Percentiles rank a stretch among this genome's conserved stretches.
Conservation (phyloP, 2,888 invertebrate genomes). For the Sicus ferrugineus region DNA sequence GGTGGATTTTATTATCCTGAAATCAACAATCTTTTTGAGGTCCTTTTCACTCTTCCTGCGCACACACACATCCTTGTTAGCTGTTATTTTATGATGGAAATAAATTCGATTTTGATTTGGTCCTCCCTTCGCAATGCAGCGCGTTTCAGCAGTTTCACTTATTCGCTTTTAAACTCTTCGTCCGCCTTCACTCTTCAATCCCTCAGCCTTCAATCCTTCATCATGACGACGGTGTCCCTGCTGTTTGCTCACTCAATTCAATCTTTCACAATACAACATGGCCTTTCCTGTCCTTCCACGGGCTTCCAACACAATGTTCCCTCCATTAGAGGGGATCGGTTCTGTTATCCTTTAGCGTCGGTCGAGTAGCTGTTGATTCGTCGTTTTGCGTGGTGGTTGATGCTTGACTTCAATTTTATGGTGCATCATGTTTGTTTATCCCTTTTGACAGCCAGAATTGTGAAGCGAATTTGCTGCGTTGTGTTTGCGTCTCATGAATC, state of each 20-base stretch:
- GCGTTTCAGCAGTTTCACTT: background rate
- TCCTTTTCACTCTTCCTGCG: background rate
- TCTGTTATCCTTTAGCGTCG: background rate
- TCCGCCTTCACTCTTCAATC: too few species aligned
- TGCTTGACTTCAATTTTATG: constrained; percentile 4
- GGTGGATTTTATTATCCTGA: background rate
- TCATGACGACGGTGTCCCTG: too few species aligned
- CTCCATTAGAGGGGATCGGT: too few species aligned
- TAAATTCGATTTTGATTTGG: constrained; percentile 8
- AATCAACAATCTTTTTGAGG: background rate
- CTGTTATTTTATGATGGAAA: constrained; percentile 2
- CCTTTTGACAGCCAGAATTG: background rate
- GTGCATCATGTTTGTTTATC: background rate
- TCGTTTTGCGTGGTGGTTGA: background rate
- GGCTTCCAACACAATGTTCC: too few species aligned
- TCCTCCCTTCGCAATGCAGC: background rate
- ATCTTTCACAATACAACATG: background rate
- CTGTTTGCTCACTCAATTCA: background rate
- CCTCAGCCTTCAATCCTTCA: too few species aligned
- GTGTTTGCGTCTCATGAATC: background rate
- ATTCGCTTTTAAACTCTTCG: background rate
- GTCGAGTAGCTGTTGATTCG: background rate
- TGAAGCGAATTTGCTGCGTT: background rate
- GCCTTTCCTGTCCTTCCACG: too few species aligned
- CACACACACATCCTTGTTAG: background rate